phyloP scores from a whole-genome alignment of 2,888 invertebrate genomes.

The Plemyria rubiginata region DNA sequence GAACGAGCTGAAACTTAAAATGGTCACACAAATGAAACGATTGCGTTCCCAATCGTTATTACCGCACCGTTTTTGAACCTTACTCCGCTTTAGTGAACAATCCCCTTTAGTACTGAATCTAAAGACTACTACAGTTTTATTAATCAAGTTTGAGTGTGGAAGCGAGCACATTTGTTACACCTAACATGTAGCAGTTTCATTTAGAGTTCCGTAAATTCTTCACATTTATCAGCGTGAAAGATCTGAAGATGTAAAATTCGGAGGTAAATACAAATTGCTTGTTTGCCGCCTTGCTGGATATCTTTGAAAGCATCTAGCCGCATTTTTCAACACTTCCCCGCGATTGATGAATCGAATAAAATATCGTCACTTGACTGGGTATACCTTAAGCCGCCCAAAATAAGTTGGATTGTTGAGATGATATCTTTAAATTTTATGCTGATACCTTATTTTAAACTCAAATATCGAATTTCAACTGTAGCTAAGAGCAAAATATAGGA shows the following conservation, averaged over 20 bases:
- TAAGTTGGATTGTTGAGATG: constrained; percentile 51
- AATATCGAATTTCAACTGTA: constrained; percentile 10
- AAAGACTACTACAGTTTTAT: constrained; percentile 35
- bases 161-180: constrained; percentile 31
- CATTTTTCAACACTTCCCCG: constrained; percentile 58
- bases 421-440: constrained; percentile 44
- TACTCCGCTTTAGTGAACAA: constrained; percentile 13
- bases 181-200: constrained; percentile 45
- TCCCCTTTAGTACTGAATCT: constrained; percentile 4
- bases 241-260: constrained; percentile 68
- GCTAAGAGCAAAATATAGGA: constrained; percentile 4
- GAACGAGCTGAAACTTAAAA: too few species aligned
- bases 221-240: constrained; percentile 57
- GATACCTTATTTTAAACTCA: constrained; percentile 14
- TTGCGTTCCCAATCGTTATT: too few species aligned
- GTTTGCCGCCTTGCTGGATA: constrained; percentile 69
- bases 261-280: constrained; percentile 71
- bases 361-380: constrained; percentile 5
- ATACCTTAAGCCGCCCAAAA: constrained; percentile 49
- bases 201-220: constrained; percentile 50
- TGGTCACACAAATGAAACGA: too few species aligned
- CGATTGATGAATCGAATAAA: constrained; percentile 57
- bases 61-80: background rate
- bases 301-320: constrained; percentile 60
- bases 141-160: constrained; percentile 36